Conservation (phyloP, 2,888 invertebrate species). For the Drosophila birchii region DNA sequence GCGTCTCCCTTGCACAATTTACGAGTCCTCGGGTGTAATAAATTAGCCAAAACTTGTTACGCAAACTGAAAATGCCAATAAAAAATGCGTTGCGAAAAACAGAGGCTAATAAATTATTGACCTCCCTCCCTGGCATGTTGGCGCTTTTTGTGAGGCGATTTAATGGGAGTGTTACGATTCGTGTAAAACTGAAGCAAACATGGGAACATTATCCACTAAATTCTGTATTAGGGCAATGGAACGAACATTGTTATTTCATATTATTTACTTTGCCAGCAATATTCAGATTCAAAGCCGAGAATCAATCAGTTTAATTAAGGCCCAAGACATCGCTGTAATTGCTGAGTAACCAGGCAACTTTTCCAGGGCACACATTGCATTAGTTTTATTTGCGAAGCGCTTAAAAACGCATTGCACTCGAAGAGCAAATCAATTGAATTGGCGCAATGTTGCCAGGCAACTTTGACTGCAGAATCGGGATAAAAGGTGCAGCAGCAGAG, state of each 20-base stretch:
- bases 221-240: background rate
- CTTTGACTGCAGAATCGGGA: slow-evolving; percentile 43
- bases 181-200: slow-evolving; percentile 9
- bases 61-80: slow-evolving; percentile 71
- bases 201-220: background rate
- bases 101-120: slow-evolving; percentile 61
- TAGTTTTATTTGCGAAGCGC: slow-evolving; percentile 69
- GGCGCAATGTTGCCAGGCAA: slow-evolving; percentile 63
- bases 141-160: slow-evolving; percentile 39
- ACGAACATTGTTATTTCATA: background rate
- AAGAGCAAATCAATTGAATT: slow-evolving; percentile 71
- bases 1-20: slow-evolving; percentile 56
- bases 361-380: slow-evolving; percentile 56
- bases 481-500: slow-evolving; percentile 52
- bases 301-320: slow-evolving; percentile 67
- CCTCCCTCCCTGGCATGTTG: background rate
- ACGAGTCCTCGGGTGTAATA: slow-evolving; percentile 73
- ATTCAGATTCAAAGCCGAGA: slow-evolving; percentile 47
- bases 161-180: slow-evolving; percentile 36
- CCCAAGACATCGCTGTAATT: slow-evolving; percentile 40
- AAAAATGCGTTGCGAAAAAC: slow-evolving; percentile 61
- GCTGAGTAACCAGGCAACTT: slow-evolving; percentile 61
- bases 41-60: slow-evolving; percentile 73
- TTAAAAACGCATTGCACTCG: slow-evolving; percentile 62
- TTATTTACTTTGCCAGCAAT: slow-evolving; percentile 1